Percentiles rank a stretch among this genome's conserved stretches.
Conservation (phyloP, 2,797 vertebrate species). For the Halcyon leucocephala region DNA sequence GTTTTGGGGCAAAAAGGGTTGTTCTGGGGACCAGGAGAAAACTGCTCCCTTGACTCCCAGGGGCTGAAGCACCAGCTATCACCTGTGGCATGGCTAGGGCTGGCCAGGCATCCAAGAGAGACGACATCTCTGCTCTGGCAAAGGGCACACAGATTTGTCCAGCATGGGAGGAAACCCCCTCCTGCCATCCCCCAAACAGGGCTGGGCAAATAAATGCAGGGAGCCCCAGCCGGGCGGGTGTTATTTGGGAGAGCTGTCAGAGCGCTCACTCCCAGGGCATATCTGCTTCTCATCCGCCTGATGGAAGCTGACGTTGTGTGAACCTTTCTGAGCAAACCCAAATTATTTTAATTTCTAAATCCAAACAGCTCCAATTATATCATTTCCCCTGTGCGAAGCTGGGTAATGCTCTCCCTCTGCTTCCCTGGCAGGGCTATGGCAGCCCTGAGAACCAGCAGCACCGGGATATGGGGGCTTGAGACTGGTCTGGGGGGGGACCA, state of each 20-base stretch:
- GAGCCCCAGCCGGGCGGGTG: neutral
- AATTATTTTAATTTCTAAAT: conserved; percentile 77
- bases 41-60: neutral
- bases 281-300: conserved; percentile 64
- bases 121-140: neutral
- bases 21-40: neutral
- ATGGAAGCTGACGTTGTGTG: conserved; percentile 73
- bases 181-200: neutral
- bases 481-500: neutral
- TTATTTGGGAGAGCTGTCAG: conserved; percentile 68
- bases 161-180: neutral
- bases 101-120: neutral
- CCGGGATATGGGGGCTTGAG: fast-evolving
- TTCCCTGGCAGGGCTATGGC: neutral
- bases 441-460: neutral
- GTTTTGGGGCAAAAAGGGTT: neutral
- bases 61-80: fast-evolving
- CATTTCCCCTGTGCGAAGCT: conserved; percentile 53
- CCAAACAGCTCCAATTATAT: conserved; percentile 75
- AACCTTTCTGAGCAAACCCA: conserved; percentile 69
- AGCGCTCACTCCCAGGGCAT: conserved; percentile 22
- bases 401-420: conserved; percentile 52
- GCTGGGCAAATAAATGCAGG: neutral
- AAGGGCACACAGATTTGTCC: neutral
- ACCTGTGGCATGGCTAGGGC: neutral